Evolutionary conservation across 2,797 vertebrate genomes (phyloP), one percentile per base, ranked within the genome.

Genomic region (Tympanoctomys barrerae): DNA sequence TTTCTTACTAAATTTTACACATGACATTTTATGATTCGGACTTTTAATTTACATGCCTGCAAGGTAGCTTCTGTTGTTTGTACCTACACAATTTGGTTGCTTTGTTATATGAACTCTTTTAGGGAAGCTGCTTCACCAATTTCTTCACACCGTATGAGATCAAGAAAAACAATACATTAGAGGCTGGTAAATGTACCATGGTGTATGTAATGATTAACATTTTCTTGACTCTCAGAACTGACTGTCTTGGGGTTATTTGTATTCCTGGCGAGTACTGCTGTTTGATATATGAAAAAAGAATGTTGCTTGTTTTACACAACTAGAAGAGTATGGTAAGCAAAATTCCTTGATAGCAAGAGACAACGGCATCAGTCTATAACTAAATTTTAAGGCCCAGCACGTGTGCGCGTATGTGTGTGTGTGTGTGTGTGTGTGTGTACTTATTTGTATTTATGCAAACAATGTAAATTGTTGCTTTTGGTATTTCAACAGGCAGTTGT

Each of bases 41-140:
- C 73, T 87, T 96, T 98, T 96, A 97, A 95, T 97, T 86, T 96
- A 86, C 28, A 91, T 94, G 6, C 89, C 96, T 87, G 24, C n/a
- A 90, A 49, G 5, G 21, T 77, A 77, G 61, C 28, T 97, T 94
- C 64, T 73, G 4, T 95, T 83, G 31, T 93, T 97, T 75, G 46
- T 95, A 94, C 82, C 96, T 82, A 14, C 33, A 95, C 77, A 79
- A 89, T 94, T 98, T 97, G 87, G 73, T 89, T 82, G 54, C 33
- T 95, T 90, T 39, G 90, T 85, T 95, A 42, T 93, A 92, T 95
- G 86, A 98, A 59, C 16, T 24, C 61, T 97, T 97, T 97, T 86
- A 97, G 96, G 70, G 81, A 61, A 94, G 31, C 21, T 70, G 26
- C 85, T 75, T 95, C 94, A 96, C 90, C 97, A 94, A 97, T 97